Evolutionary conservation across 2,797 vertebrate species (phyloP).

Genomic region (Cryptoblepharus egeriae): DNA sequence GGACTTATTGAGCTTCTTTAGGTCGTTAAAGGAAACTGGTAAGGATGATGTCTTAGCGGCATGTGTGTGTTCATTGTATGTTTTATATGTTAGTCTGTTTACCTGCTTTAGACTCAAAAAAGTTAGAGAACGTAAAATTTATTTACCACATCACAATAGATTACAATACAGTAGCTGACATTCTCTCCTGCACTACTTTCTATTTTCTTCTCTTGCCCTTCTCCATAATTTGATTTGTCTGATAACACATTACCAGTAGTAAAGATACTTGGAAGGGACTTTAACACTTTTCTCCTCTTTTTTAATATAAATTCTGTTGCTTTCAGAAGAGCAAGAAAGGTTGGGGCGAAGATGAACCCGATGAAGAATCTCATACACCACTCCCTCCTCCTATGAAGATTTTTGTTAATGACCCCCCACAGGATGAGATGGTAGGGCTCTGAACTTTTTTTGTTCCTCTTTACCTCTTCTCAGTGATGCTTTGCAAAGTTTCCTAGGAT

Average conservation of each 20-base stretch:
- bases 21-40: slow-evolving; percentile 27
- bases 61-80: slow-evolving; percentile 23
- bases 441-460: slow-evolving; percentile 1
- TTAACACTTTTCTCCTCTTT: not conserved
- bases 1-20: slow-evolving; percentile 30
- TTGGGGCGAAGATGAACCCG: slow-evolving; percentile 95
- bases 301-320: slow-evolving; percentile 69
- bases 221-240: not conserved
- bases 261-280: not conserved
- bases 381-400: slow-evolving; percentile 98
- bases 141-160: no score
- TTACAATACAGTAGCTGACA: no score
- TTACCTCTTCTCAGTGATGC: not conserved
- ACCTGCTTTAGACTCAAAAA: no score
- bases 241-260: not conserved
- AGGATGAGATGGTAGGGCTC: slow-evolving; percentile 92
- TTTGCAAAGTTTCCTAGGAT: not conserved
- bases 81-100: rapidly evolving
- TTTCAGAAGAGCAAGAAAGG: slow-evolving; percentile 89
- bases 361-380: slow-evolving; percentile 93
- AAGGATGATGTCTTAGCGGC: not conserved
- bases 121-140: no score
- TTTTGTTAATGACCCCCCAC: slow-evolving; percentile 92
- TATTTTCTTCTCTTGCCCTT: not conserved
- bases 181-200: no score